Evolutionary conservation across 2,888 invertebrate genomes (phyloP), one percentile per base, ranked within the genome.

Genomic region (Apamea sordens): DNA sequence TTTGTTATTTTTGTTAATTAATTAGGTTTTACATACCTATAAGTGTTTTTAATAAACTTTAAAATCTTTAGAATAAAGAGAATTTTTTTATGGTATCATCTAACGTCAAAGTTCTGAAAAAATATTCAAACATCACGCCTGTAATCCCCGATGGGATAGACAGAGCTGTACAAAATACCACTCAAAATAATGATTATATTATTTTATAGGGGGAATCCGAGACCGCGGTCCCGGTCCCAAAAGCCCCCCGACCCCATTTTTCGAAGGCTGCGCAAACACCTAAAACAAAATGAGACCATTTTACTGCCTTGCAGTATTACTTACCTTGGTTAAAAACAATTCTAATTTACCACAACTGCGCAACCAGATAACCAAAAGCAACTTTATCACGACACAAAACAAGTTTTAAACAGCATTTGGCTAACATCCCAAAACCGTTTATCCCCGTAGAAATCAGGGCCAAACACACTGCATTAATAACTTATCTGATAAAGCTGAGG

Each of bases 391-490:
- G 59, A 70, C 71, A 70, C 80, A 75, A 80, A 80, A 69, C 80
- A 64, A 76, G 68, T 76, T 77, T 73, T 53, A 77, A 74, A 67
- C 64, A 82, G 61, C 0, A 74, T 78, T 84, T 84, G 85, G 84
- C 85, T 77, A 68, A 53, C 74, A 69, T 78, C 85, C 85, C 73
- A 84, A 69, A 82, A 85, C 64, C 72, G 74, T 85, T 84, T 73
- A 85, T 77, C 82, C 82, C 36, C 41, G 15, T 21, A 53, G 53
- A 77, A 71, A 77, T 85, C 73, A 80, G 73, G 69, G 59, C 67
- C 64, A 50, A 72, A 65, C 28, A 36, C 24, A 72, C 77, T 67
- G 63, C 69, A 64, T 84, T 83, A 83, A 61, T 71, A 68, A 73
- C 61, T 80, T 65, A 80, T 80, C 73, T 84, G 67, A 76, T 83